Evolutionary conservation across 2,888 invertebrate genomes (phyloP).

Genomic region (Steinernema carpocapsae): DNA sequence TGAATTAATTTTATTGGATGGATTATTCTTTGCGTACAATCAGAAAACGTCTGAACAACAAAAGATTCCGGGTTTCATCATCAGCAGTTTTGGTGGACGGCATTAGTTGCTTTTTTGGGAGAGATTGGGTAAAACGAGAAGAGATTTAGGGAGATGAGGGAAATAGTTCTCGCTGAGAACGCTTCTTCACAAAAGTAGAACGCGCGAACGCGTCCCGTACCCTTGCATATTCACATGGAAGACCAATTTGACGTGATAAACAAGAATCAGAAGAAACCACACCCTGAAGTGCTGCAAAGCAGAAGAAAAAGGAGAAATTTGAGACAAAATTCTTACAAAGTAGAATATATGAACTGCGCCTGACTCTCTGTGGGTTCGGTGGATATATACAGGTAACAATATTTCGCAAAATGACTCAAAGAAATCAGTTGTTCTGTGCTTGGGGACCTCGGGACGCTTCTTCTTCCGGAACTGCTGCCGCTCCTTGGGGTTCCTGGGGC

Average conservation of each 20-base stretch:
- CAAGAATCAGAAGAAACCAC: background rate
- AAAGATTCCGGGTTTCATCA: constrained; percentile 17
- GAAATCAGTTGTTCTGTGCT: background rate
- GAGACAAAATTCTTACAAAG: no score
- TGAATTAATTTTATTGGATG: background rate
- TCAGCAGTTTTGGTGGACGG: constrained; percentile 35
- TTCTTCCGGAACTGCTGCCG: background rate
- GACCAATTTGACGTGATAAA: background rate
- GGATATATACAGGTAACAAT: constrained; percentile 10
- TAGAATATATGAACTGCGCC: no score
- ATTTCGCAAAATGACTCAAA: no score
- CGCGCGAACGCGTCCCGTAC: background rate
- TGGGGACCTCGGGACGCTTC: background rate
- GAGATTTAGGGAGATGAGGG: no score
- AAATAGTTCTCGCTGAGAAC: constrained; percentile 32
- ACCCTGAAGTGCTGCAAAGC: no score
- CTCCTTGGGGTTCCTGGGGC: background rate
- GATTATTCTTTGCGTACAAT: background rate
- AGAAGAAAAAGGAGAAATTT: background rate
- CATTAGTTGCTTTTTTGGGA: constrained; percentile 9
- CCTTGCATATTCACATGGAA: background rate
- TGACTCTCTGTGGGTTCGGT: background rate
- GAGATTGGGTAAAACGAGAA: background rate
- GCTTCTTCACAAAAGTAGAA: background rate
- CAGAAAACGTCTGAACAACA: background rate